These are phyloP conservation scores for Centropyge bicolor DNA, from an alignment of 2,797 vertebrate genomes.

Conservation along the genomic window DNA sequence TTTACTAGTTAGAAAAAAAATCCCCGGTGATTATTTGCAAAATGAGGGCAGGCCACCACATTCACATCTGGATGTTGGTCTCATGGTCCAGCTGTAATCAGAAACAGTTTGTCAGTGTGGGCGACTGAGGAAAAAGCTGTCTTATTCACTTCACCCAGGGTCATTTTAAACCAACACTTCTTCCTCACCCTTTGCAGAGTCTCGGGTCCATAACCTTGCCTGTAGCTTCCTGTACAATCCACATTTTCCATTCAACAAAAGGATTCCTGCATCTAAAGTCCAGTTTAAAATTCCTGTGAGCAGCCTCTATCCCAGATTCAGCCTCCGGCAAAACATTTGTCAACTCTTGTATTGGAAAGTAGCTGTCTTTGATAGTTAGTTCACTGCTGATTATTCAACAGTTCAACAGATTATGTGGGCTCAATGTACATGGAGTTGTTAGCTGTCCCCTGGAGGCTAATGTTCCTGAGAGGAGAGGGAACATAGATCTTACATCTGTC, in stretches of 20 bases:
- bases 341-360: slow-evolving; percentile 48
- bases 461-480: slow-evolving; percentile 51
- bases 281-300: slow-evolving; percentile 28
- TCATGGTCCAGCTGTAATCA: slow-evolving; percentile 33
- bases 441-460: slow-evolving; percentile 55
- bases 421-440: slow-evolving; percentile 46
- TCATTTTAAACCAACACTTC: slow-evolving; percentile 18
- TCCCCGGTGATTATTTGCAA: slow-evolving; percentile 31
- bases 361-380: slow-evolving; percentile 20
- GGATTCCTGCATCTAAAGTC: slow-evolving; percentile 18
- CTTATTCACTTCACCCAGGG: slow-evolving; percentile 11
- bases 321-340: slow-evolving; percentile 41
- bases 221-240: slow-evolving; percentile 32
- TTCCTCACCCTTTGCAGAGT: no score
- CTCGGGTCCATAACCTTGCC: neutral
- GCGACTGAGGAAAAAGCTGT: slow-evolving; percentile 24
- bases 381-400: slow-evolving; percentile 54
- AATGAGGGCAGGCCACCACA: slow-evolving; percentile 14
- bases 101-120: slow-evolving; percentile 42
- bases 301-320: slow-evolving; percentile 17
- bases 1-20: slow-evolving; percentile 6
- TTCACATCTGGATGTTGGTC: slow-evolving; percentile 39
- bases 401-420: slow-evolving; percentile 55
- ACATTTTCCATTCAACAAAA: slow-evolving; percentile 21
- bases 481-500: slow-evolving; percentile 58